A percentile compares a stretch with the other conserved stretches of the same genome.
phyloP scores from a whole-genome alignment of 2,113 vertebrate species.

The Cyanoliseus patagonus region DNA sequence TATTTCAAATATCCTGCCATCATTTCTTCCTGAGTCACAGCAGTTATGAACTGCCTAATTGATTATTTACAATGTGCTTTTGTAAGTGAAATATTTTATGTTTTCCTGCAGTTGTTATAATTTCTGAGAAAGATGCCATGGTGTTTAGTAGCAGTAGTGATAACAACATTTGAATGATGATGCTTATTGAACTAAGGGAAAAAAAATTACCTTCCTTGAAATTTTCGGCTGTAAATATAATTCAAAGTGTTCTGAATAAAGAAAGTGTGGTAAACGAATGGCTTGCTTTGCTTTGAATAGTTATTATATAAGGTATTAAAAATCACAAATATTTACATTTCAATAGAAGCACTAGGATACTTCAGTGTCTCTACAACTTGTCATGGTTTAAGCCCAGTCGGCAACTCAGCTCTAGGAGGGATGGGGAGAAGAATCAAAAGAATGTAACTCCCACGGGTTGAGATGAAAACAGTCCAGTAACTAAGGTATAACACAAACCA shows the following conservation, averaged over 20 bases:
- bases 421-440: no score
- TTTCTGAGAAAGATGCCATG: constrained; percentile 21
- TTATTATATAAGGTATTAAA: constrained; percentile 1
- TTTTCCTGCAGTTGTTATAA: constrained; percentile 46
- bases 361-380: not conserved
- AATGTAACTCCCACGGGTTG: no score
- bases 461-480: no score
- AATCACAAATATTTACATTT: constrained; percentile 21
- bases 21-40: not conserved
- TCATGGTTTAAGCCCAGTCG: no score
- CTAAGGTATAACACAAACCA: no score
- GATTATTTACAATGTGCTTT: not conserved
- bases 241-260: constrained; percentile 40
- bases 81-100: constrained; percentile 22
- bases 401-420: no score
- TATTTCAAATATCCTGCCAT: not conserved
- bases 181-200: not conserved
- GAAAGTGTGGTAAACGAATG: not conserved
- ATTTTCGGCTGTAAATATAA: constrained; percentile 35
- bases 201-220: not conserved
- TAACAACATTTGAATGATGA: not conserved
- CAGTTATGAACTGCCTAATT: not conserved
- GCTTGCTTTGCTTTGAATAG: constrained; percentile 46
- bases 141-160: not conserved
- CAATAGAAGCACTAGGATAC: not conserved